These are phyloP conservation scores for Stomatorhinus ivindoensis DNA, from an alignment of 2,113 vertebrate species.

Conservation along the genomic window DNA sequence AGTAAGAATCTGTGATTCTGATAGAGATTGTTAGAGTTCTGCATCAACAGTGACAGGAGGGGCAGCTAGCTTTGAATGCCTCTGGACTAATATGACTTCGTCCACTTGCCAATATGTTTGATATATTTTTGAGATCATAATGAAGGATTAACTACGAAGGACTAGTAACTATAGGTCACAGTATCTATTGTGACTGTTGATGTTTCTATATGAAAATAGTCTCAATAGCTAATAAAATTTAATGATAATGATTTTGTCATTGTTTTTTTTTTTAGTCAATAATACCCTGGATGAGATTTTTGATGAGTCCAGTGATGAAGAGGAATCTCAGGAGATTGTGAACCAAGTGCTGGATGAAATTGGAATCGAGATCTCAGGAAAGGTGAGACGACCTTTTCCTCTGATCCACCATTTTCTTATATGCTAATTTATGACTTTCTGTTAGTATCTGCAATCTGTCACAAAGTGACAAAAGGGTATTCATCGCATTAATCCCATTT, in stretches of 20 bases:
- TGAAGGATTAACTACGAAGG: not conserved
- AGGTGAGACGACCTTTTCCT: constrained; percentile 50
- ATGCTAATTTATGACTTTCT: not conserved
- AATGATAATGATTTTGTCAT: not conserved
- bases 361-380: constrained; percentile 82
- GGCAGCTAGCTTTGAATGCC: not conserved
- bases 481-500: not conserved
- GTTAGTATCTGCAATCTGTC: not conserved
- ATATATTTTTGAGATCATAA: not conserved
- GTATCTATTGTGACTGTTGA: not conserved
- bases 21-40: not conserved
- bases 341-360: constrained; percentile 86
- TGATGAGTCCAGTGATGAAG: constrained; percentile 79
- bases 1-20: constrained; percentile 56
- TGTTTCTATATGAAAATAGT: not conserved
- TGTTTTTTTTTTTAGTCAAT: constrained; percentile 47
- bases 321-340: constrained; percentile 82
- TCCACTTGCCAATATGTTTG: not conserved
- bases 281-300: constrained; percentile 83
- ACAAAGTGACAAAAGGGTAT: not conserved
- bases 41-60: not conserved
- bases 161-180: not conserved
- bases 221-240: not conserved
- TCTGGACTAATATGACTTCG: not conserved
- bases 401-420: not conserved